These are phyloP conservation scores for Coranthus polyacanthus DNA, from an alignment of 2,797 vertebrate species.

Conservation along the genomic window DNA sequence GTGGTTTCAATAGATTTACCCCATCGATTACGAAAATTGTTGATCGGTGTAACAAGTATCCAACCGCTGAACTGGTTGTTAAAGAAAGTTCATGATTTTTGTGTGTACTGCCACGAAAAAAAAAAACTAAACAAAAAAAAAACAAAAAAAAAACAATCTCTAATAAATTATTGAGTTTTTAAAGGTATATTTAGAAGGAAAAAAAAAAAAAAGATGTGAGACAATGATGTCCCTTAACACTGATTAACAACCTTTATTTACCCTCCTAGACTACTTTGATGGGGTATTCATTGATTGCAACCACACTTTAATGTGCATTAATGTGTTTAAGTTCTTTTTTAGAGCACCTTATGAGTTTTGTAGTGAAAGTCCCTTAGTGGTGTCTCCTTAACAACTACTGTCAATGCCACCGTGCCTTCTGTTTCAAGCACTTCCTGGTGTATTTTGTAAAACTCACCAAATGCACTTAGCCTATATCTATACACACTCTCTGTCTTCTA, in stretches of 20 bases:
- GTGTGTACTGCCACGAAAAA: slow-evolving; percentile 11
- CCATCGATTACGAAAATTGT: slow-evolving; percentile 52
- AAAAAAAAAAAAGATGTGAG: slow-evolving; percentile 30
- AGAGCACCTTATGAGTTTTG: slow-evolving; percentile 81
- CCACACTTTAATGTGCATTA: slow-evolving; percentile 80
- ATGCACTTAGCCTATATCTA: slow-evolving; percentile 85
- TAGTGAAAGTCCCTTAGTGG: slow-evolving; percentile 83
- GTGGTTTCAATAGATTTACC: slow-evolving; percentile 71
- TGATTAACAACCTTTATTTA: slow-evolving; percentile 44
- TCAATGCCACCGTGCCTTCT: slow-evolving; percentile 90
- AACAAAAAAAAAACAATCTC: slow-evolving; percentile 9
- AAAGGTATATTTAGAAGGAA: slow-evolving; percentile 43
- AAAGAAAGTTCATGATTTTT: slow-evolving; percentile 45
- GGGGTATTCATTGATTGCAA: slow-evolving; percentile 69
- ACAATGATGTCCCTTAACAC: slow-evolving; percentile 21
- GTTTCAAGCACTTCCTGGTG: slow-evolving; percentile 89
- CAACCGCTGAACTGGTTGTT: slow-evolving; percentile 57
- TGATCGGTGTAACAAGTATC: slow-evolving; percentile 42
- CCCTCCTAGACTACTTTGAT: slow-evolving; percentile 57
- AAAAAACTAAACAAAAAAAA: background rate
- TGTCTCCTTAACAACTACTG: slow-evolving; percentile 85
- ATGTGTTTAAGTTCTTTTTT: slow-evolving; percentile 75
- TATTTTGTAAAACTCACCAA: slow-evolving; percentile 88
- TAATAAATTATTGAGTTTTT: slow-evolving; percentile 18
- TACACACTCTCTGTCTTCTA: slow-evolving; percentile 44